Evolutionary conservation across 2,888 invertebrate species (phyloP).

Genomic region (Apamea sordens): DNA sequence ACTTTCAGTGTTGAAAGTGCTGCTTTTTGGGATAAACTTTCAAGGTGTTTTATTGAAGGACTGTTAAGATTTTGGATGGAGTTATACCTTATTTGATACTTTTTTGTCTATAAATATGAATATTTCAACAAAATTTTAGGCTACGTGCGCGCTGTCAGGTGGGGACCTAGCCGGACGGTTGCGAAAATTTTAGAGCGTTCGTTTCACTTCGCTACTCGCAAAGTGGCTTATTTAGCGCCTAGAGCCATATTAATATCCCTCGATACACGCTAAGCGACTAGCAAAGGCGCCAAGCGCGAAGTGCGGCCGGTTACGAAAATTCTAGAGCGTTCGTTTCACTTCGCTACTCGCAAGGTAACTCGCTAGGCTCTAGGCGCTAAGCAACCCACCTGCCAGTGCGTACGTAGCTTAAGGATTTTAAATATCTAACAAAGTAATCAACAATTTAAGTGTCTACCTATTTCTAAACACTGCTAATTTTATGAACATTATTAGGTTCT

Average conservation of each 20-base stretch:
- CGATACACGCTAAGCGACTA: neutral
- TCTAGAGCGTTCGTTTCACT: too few relatives aligned
- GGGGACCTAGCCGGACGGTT: too few relatives aligned
- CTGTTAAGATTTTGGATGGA: conserved; percentile 27
- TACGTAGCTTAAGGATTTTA: too few relatives aligned
- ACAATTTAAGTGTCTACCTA: neutral
- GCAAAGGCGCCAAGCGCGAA: neutral
- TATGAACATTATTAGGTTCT: neutral
- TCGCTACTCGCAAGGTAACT: too few relatives aligned
- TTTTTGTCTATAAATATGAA: neutral
- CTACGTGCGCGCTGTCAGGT: neutral
- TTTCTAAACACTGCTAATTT: neutral
- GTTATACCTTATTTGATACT: neutral
- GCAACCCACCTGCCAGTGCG: too few relatives aligned
- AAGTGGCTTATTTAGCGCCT: too few relatives aligned
- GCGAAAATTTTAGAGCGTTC: too few relatives aligned
- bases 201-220: too few relatives aligned
- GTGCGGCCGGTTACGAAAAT: neutral
- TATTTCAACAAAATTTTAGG: neutral
- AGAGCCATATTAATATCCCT: neutral
- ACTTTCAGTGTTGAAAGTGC: conserved; percentile 58
- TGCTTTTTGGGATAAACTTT: conserved; percentile 44
- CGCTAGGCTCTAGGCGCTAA: neutral
- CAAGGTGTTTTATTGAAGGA: conserved; percentile 27
- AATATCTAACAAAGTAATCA: too few relatives aligned